Conservation (phyloP, 2,797 vertebrate genomes). For the Falco biarmicus region DNA sequence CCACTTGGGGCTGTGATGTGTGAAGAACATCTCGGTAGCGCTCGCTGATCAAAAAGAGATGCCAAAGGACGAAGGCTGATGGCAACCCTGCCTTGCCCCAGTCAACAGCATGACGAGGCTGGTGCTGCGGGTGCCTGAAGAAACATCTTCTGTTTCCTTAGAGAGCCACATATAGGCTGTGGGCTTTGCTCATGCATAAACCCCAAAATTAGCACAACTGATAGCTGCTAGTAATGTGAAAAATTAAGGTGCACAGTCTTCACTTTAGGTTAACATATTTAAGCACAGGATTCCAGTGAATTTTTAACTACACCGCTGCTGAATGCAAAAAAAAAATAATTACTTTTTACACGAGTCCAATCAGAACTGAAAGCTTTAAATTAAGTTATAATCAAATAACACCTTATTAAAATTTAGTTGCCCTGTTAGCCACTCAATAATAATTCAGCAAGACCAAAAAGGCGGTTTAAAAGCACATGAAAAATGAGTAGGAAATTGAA, state of each 20-base stretch:
- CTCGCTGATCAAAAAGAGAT: not conserved
- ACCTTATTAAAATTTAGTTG: constrained; percentile 67
- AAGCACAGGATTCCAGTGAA: not conserved
- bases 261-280: not conserved
- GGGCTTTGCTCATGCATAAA: constrained; percentile 1
- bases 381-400: constrained; percentile 66
- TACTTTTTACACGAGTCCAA: constrained; percentile 24
- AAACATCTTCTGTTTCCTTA: not conserved
- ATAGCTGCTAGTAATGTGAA: not conserved
- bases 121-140: not conserved
- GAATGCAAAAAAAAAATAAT: not conserved
- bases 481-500: constrained; percentile 21
- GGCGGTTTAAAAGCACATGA: not conserved
- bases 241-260: not conserved
- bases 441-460: constrained; percentile 16
- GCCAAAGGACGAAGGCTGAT: constrained; percentile 1
- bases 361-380: constrained; percentile 60
- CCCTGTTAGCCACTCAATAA: constrained; percentile 27
- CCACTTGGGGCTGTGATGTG: not conserved
- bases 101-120: not conserved
- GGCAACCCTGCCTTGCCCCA: not conserved
- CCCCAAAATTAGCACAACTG: not conserved
- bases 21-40: not conserved
- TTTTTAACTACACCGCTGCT: constrained; percentile 24
- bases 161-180: not conserved